Percentiles rank a stretch among this genome's conserved stretches.
Evolutionary conservation across 2,113 vertebrate genomes (phyloP).

Genomic region (Pluvialis apricaria): DNA sequence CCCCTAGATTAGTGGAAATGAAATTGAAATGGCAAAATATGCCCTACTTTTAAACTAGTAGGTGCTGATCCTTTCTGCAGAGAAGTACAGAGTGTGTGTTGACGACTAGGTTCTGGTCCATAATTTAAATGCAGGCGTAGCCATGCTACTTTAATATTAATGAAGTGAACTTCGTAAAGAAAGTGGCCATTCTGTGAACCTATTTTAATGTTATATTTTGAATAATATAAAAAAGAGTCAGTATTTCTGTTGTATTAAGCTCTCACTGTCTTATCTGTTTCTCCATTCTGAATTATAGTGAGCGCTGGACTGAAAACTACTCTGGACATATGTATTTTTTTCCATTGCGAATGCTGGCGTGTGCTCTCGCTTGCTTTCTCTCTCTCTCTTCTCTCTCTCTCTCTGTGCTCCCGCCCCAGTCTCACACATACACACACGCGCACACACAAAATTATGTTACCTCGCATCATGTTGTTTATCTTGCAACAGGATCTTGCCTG

Average conservation of each 20-base stretch:
- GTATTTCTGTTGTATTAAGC: not conserved
- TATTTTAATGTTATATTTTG: not conserved
- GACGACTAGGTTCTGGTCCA: not conserved
- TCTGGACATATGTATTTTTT: not conserved
- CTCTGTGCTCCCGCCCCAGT: accelerated
- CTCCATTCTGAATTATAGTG: not conserved
- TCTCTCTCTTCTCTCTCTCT: not conserved
- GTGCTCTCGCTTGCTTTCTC: not conserved
- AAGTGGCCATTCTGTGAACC: not conserved
- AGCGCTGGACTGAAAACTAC: not conserved
- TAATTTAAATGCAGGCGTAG: not conserved
- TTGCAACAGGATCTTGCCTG: slow-evolving; percentile 54
- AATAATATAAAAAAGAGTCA: not conserved
- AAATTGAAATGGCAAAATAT: slow-evolving; percentile 14
- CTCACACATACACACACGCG: not conserved
- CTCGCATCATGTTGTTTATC: slow-evolving; percentile 28
- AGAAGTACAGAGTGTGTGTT: not conserved
- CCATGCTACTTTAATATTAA: not conserved
- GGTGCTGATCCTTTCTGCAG: not conserved
- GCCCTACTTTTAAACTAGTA: not conserved
- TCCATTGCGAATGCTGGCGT: not conserved
- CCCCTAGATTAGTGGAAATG: not conserved
- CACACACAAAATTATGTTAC: not conserved
- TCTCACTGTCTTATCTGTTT: not conserved
- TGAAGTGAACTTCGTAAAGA: not conserved